Percentiles rank a stretch among this genome's conserved stretches.
Evolutionary conservation across 23 tunicate species (phyloP).

Genomic region (Phallusia fumigata): DNA sequence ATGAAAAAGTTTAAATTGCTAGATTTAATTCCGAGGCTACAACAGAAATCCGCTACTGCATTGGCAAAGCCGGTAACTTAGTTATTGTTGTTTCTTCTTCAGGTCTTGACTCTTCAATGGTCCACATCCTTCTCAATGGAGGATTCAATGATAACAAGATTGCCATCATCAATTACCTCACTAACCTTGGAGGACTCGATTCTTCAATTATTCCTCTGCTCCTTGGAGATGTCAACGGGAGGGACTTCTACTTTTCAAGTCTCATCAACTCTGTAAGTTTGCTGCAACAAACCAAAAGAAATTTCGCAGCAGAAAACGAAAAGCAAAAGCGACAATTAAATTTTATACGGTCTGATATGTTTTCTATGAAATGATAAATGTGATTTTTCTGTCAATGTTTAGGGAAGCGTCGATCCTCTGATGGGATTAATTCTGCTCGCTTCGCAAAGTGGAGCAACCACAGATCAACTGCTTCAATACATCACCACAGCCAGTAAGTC

Average conservation of each 20-base stretch:
- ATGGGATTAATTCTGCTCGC: conserved; percentile 57
- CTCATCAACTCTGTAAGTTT: conserved; percentile 57
- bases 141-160: conserved; percentile 71
- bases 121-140: conserved; percentile 71
- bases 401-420: conserved; percentile 65
- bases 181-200: conserved; percentile 59
- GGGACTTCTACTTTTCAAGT: conserved; percentile 66
- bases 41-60: no score
- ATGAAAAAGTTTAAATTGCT: no score
- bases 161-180: conserved; percentile 77
- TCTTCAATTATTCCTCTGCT: conserved; percentile 78
- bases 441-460: conserved; percentile 36
- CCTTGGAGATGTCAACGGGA: conserved; percentile 71
- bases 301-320: no score
- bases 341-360: no score
- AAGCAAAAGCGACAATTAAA: no score
- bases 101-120: conserved; percentile 49
- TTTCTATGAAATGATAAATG: no score
- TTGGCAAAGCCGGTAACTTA: no score
- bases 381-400: not conserved
- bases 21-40: no score
- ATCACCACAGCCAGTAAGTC: conserved; percentile 60
- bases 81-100: no score
- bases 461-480: conserved; percentile 39
- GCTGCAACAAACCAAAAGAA: no score